These are phyloP conservation scores for Pardosa pseudoannulata DNA, from an alignment of 2,888 invertebrate genomes.

Conservation along the genomic window DNA sequence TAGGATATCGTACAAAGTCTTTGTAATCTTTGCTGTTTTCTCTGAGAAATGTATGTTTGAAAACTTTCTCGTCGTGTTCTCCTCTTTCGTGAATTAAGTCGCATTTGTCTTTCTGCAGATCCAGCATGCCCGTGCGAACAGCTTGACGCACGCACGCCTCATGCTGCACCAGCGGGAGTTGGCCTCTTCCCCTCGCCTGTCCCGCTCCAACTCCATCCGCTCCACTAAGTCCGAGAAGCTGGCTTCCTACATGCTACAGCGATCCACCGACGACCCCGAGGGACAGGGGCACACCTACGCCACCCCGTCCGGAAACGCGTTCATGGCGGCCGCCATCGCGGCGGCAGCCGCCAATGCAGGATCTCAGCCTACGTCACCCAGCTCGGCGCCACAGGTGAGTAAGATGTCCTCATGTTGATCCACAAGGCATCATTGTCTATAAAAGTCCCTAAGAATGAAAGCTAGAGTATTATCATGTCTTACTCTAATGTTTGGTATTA, in stretches of 20 bases:
- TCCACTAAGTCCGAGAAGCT: constrained; percentile 96
- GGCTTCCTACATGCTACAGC: constrained; percentile 93
- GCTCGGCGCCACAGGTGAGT: constrained; percentile 78
- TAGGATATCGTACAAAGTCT: too few relatives aligned
- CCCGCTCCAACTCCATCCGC: constrained; percentile 94
- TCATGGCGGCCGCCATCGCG: constrained; percentile 53
- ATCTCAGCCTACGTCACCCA: constrained; percentile 87
- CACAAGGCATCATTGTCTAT: too few relatives aligned
- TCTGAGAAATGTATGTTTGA: too few relatives aligned
- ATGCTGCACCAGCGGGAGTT: constrained; percentile 81
- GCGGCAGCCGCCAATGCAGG: constrained; percentile 79
- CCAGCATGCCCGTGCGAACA: constrained; percentile 83
- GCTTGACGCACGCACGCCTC: constrained; percentile 85
- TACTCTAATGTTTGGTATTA: too few relatives aligned
- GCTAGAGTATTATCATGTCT: too few relatives aligned
- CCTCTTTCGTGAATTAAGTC: too few relatives aligned
- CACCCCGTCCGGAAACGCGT: constrained; percentile 40
- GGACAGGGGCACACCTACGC: constrained; percentile 39
- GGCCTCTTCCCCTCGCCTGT: constrained; percentile 81
- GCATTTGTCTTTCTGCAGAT: constrained; percentile 81
- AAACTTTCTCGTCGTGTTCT: too few relatives aligned
- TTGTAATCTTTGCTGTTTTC: too few relatives aligned
- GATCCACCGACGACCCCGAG: constrained; percentile 83
- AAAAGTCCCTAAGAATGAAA: too few relatives aligned
- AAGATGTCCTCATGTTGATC: background rate